Evolutionary conservation across 2,888 invertebrate genomes (phyloP).

Genomic region (Netelia inedita): DNA sequence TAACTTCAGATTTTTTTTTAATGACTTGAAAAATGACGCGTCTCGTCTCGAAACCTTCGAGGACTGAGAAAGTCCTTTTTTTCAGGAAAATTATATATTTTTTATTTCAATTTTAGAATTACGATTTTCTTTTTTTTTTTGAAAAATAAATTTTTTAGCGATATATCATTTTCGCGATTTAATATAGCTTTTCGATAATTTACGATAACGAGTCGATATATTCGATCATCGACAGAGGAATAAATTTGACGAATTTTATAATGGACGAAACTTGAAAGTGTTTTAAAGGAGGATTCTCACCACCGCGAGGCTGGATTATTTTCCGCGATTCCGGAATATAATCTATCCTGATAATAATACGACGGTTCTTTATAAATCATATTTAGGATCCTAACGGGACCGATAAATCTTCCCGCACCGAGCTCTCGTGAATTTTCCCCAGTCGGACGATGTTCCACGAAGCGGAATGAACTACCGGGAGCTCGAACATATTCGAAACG

Average conservation of each 20-base stretch:
- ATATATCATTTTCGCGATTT: not conserved
- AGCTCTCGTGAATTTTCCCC: slow-evolving; percentile 47
- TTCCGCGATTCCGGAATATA: not conserved
- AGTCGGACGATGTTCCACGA: slow-evolving; percentile 14
- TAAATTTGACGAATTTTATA: too few species aligned
- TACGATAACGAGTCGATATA: not conserved
- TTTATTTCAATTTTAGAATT: too few species aligned
- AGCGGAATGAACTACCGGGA: not conserved
- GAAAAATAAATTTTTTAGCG: not conserved
- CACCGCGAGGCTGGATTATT: not conserved
- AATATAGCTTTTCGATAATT: not conserved
- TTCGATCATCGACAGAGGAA: too few species aligned
- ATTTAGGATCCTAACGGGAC: slow-evolving; percentile 57
- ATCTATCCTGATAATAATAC: slow-evolving; percentile 36
- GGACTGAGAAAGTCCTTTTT: too few species aligned
- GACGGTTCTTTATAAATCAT: slow-evolving; percentile 45
- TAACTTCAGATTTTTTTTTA: too few species aligned
- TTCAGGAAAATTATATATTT: too few species aligned
- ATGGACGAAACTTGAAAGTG: not conserved
- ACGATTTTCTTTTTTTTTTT: not conserved
- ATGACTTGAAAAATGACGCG: too few species aligned
- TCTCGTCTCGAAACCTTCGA: too few species aligned
- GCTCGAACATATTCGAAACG: slow-evolving; percentile 8
- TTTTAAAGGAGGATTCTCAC: slow-evolving; percentile 1
- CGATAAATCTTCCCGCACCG: slow-evolving; percentile 42